These are phyloP conservation scores for Mus caroli DNA, from an alignment of 2,797 vertebrate genomes.

Conservation along the genomic window DNA sequence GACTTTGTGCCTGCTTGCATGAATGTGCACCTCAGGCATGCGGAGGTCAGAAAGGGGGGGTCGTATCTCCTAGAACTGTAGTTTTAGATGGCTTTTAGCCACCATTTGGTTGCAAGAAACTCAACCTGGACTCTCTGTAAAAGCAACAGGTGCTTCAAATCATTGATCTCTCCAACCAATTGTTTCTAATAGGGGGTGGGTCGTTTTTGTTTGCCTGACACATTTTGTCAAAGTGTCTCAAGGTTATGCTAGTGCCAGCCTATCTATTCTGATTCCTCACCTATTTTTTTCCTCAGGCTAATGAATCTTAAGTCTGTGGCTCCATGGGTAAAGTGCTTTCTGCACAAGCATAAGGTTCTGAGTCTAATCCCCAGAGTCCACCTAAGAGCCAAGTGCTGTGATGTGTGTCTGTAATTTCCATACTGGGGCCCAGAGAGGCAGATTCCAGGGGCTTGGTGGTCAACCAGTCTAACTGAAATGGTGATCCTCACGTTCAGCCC, in stretches of 20 bases:
- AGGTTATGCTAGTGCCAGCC: neutral
- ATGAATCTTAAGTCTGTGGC: neutral
- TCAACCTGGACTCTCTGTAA: neutral
- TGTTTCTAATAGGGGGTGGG: neutral
- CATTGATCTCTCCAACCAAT: neutral
- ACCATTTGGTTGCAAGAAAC: neutral
- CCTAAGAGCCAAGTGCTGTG: neutral
- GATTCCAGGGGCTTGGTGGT: neutral
- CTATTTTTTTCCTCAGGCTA: neutral
- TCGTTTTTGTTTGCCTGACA: neutral
- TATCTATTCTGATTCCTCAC: neutral
- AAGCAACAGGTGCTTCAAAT: neutral
- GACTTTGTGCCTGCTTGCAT: neutral
- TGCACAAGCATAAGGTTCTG: neutral
- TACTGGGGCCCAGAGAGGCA: neutral
- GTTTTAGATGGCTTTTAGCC: neutral
- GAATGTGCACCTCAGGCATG: neutral
- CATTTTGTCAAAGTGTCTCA: neutral
- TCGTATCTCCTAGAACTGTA: neutral
- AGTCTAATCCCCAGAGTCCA: neutral
- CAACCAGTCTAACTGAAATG: neutral
- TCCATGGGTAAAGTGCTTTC: neutral
- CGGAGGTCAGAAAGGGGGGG: neutral
- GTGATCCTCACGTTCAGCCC: no score
- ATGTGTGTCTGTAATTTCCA: neutral